A percentile compares a stretch with the other conserved stretches of the same genome.
These are phyloP conservation scores for Synanthedon vespiformis DNA, from an alignment of 2,888 invertebrate species.

Conservation along the genomic window DNA sequence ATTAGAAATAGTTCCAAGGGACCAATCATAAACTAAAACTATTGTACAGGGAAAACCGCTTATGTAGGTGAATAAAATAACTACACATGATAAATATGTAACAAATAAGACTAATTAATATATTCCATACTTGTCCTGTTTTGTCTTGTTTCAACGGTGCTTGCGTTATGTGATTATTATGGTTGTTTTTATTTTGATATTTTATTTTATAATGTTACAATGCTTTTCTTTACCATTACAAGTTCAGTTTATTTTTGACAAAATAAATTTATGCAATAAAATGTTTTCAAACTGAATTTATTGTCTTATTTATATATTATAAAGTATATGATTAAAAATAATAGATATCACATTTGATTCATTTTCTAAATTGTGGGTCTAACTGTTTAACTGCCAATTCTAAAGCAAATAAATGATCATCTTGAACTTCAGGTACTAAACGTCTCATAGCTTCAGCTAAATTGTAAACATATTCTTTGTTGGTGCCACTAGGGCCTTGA, in stretches of 20 bases:
- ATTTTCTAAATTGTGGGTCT: constrained; percentile 17
- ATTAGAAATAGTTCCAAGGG: too few species aligned
- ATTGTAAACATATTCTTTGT: constrained; percentile 91
- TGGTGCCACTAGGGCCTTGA: constrained; percentile 88
- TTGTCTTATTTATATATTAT: background rate
- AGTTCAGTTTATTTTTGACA: constrained; percentile 4
- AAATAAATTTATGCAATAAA: background rate
- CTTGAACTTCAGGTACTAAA: constrained; percentile 78
- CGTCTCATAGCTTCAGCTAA: constrained; percentile 82
- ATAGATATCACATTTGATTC: constrained; percentile 7
- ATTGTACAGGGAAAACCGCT: background rate
- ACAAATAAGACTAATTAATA: background rate
- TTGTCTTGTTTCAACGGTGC: background rate
- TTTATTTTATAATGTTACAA: background rate
- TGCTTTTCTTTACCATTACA: background rate
- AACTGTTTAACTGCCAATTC: constrained; percentile 69
- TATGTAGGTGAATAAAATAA: background rate
- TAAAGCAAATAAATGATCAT: constrained; percentile 81
- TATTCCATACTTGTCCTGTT: background rate
- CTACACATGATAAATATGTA: background rate
- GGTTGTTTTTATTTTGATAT: background rate
- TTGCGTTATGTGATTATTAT: background rate
- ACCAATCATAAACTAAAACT: background rate
- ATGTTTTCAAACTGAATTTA: constrained; percentile 4
- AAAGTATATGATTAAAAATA: background rate